Conservation (phyloP, 1,140 invertebrate species). For the Popillia japonica region DNA sequence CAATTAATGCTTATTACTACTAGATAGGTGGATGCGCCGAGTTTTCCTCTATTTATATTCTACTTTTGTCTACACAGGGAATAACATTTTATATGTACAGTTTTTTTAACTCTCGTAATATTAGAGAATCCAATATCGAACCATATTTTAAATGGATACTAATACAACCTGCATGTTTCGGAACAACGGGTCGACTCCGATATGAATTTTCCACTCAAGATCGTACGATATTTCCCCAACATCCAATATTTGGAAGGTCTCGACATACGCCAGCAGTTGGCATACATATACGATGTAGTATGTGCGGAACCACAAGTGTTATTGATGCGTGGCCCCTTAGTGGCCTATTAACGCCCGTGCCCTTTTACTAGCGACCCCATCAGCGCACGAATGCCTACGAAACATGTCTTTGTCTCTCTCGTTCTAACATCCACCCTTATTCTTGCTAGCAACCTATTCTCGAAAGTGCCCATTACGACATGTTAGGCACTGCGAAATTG, state of each 20-base stretch:
- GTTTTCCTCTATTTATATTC: too few species aligned
- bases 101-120: too few species aligned
- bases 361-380: slow-evolving; percentile 27
- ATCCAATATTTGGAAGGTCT: neutral
- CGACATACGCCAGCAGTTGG: neutral
- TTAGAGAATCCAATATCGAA: too few species aligned
- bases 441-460: neutral
- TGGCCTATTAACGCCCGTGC: slow-evolving; percentile 7
- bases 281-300: neutral
- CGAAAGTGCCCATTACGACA: slow-evolving; percentile 4
- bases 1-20: too few species aligned
- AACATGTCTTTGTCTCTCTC: slow-evolving; percentile 9
- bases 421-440: neutral
- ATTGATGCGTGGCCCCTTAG: slow-evolving; percentile 33
- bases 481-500: slow-evolving; percentile 3
- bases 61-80: too few species aligned
- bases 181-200: neutral
- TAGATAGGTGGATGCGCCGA: too few species aligned
- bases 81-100: too few species aligned
- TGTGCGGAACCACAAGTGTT: slow-evolving; percentile 10
- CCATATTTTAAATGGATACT: neutral
- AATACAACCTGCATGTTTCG: neutral
- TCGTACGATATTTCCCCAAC: neutral
- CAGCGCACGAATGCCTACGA: slow-evolving; percentile 2
- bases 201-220: neutral